These are phyloP conservation scores for Meiosimyza platycephala DNA, from an alignment of 2,888 invertebrate genomes.

Conservation along the genomic window DNA sequence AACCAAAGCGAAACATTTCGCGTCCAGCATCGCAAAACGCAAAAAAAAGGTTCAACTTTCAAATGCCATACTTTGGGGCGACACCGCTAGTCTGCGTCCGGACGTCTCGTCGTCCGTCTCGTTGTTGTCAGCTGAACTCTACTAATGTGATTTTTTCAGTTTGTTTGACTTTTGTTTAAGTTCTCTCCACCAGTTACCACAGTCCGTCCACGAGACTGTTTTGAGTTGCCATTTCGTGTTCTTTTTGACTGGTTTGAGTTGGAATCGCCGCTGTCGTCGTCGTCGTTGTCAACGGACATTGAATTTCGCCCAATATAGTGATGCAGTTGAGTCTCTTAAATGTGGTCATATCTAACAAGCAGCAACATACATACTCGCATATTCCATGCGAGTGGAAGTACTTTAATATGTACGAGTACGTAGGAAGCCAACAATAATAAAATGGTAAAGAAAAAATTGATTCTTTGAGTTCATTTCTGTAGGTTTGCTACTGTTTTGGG, in stretches of 20 bases:
- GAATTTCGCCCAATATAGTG: background rate
- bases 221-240: background rate
- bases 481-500: background rate
- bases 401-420: too few relatives aligned
- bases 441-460: slow-evolving; percentile 19
- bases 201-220: background rate
- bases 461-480: slow-evolving; percentile 1
- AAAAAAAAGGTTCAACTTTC: slow-evolving; percentile 14
- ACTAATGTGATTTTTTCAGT: slow-evolving; percentile 33
- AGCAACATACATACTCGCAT: slow-evolving; percentile 1
- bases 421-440: background rate
- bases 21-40: slow-evolving; percentile 8
- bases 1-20: slow-evolving; percentile 21
- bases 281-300: slow-evolving; percentile 2
- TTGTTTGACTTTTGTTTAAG: slow-evolving; percentile 30
- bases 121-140: slow-evolving; percentile 14
- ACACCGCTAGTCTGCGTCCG: background rate
- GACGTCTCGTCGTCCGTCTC: background rate
- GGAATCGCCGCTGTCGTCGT: background rate
- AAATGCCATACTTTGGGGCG: slow-evolving; percentile 4
- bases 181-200: background rate
- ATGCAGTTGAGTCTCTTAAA: slow-evolving; percentile 24
- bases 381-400: too few relatives aligned
- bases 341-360: slow-evolving; percentile 30
- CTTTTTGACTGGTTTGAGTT: too few relatives aligned